Percentiles rank a stretch among this genome's conserved stretches.
These are phyloP conservation scores for Gulo gulo DNA, from an alignment of 2,113 vertebrate species.

Conservation along the genomic window DNA sequence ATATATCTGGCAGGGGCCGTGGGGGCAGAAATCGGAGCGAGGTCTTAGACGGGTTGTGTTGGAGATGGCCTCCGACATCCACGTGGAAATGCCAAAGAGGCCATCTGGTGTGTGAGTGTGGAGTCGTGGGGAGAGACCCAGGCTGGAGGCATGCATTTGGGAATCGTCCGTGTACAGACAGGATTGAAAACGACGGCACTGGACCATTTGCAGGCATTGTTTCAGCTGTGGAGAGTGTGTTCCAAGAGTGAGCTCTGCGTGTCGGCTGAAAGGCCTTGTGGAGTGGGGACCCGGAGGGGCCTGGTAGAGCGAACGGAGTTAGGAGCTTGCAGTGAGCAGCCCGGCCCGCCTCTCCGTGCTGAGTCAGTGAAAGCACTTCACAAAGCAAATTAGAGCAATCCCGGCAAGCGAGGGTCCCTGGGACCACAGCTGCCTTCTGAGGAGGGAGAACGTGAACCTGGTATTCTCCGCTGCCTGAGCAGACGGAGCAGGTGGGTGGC, in stretches of 20 bases:
- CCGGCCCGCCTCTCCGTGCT: not conserved
- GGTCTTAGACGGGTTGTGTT: not conserved
- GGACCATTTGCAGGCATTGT: slow-evolving; percentile 5
- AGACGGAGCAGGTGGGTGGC: not conserved
- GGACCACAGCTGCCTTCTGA: not conserved
- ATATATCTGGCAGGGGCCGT: not conserved
- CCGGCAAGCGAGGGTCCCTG: not conserved
- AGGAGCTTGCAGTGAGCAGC: not conserved
- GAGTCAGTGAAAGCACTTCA: not conserved
- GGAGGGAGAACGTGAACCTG: not conserved
- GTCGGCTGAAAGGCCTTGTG: not conserved
- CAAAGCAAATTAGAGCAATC: not conserved
- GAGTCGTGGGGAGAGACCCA: slow-evolving; percentile 52
- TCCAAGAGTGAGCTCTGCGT: not conserved
- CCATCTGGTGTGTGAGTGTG: slow-evolving; percentile 23
- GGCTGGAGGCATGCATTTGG: slow-evolving; percentile 14
- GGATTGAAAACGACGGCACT: slow-evolving; percentile 10
- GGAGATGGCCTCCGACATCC: not conserved
- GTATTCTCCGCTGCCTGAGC: not conserved
- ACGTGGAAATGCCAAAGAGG: slow-evolving; percentile 35
- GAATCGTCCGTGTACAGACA: slow-evolving; percentile 27
- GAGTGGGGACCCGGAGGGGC: not conserved
- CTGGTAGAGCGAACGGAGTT: not conserved
- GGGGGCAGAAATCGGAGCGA: not conserved
- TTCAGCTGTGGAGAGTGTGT: not conserved